Percentiles rank a stretch among this genome's conserved stretches.
phyloP scores from a whole-genome alignment of 2,797 vertebrate species.

The Enteromius mattozi region DNA sequence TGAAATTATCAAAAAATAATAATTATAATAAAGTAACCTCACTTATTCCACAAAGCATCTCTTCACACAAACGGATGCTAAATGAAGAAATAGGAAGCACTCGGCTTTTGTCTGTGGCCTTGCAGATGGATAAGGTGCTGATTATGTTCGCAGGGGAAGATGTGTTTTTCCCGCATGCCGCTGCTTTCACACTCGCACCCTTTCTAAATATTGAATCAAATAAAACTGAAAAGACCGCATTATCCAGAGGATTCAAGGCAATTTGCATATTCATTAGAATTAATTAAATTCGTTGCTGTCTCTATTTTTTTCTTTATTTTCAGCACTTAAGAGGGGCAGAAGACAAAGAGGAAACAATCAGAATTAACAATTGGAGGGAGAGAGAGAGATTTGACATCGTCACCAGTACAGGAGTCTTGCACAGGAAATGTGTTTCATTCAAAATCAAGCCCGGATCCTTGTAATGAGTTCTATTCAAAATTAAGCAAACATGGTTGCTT shows the following conservation, averaged over 20 bases:
- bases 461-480: slow-evolving; percentile 63
- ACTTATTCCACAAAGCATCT: slow-evolving; percentile 8
- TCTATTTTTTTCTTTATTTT: slow-evolving; percentile 53
- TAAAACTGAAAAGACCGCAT: slow-evolving; percentile 66
- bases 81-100: slow-evolving; percentile 26
- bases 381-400: slow-evolving; percentile 40
- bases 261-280: slow-evolving; percentile 69
- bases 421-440: slow-evolving; percentile 53
- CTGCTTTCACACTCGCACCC: slow-evolving; percentile 56
- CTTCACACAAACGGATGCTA: neutral
- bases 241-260: slow-evolving; percentile 63
- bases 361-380: slow-evolving; percentile 55
- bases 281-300: slow-evolving; percentile 64
- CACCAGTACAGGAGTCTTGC: slow-evolving; percentile 40
- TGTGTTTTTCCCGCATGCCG: slow-evolving; percentile 48
- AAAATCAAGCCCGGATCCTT: slow-evolving; percentile 55
- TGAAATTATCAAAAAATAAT: slow-evolving; percentile 3
- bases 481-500: slow-evolving; percentile 57
- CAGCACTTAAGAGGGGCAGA: slow-evolving; percentile 57
- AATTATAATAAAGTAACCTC: neutral
- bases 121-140: slow-evolving; percentile 55
- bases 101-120: slow-evolving; percentile 51
- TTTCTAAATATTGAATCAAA: slow-evolving; percentile 63
- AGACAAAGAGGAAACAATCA: slow-evolving; percentile 63
- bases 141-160: slow-evolving; percentile 60